Base-by-base conservation (phyloP, 2,888 invertebrate species). In the Zaprionus obscuricornis region DNA sequence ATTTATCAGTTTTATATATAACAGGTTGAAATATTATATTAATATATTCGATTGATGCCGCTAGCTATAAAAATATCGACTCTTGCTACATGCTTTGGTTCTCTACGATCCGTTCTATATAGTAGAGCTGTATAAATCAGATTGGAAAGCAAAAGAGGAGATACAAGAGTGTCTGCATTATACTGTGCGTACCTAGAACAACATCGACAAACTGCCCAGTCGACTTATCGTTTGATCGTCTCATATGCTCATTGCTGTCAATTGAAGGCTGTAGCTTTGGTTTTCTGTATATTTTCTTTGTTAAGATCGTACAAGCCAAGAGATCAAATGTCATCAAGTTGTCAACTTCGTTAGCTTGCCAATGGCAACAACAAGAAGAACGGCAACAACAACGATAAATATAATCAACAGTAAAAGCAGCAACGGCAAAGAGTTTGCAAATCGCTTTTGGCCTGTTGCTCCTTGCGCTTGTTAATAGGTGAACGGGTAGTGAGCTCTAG, bases 281-380 rank as follows among this genome's bases (percentile, higher is more conserved):
- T 39, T 27, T 36, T 24, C 27, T 24, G 20, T 20, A 3, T 40
- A 31, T 17, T 50, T 13, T 14, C 17, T 22, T 34, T 51, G 52
- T 39, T 60, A 50, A 45, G 29, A 24, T 49, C 52, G 50, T 62
- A 64, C 54, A 27, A 58, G 73, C 67, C 59, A 49, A 62, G 72
- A 68, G 86, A 85, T 87, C 87, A 83, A 86, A 86, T 87, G 86
- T 87, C 87, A 86, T 87, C 87, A 85, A 83, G 83, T 87, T 86
- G 87, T 87, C 86, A 87, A 83, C 86, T 87, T 86, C 84, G 87
- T 87, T 86, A 86, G 87, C 70, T 66, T 76, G 83, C 74, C 70
- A 68, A 68, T 66, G 66, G 75, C 58, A 69, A 67, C 40, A 50
- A 39, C 37, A 33, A 31, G 43, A 56, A 40, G 22, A 55, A 24